These are phyloP conservation scores for Nomada ruficornis DNA, from an alignment of 2,888 invertebrate genomes.

Conservation along the genomic window DNA sequence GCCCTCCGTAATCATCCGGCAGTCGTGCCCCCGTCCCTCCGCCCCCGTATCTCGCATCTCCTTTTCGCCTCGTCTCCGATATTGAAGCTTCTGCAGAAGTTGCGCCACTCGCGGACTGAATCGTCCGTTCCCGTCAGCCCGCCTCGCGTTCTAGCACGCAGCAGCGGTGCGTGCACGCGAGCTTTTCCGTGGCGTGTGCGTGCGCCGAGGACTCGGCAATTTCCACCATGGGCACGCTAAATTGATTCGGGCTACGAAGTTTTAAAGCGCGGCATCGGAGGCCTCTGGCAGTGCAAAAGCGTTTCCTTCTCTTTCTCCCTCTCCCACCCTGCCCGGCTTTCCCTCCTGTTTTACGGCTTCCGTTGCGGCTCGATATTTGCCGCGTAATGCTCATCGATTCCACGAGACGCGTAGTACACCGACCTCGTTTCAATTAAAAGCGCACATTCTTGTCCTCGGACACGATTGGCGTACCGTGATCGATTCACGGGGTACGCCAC, in stretches of 20 bases:
- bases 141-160: background rate
- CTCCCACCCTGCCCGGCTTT: background rate
- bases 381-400: conserved; percentile 18
- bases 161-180: conserved; percentile 16
- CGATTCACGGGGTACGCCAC: no score
- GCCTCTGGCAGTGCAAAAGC: background rate
- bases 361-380: conserved; percentile 2
- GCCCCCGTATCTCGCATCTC: conserved; percentile 2
- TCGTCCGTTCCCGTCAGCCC: background rate
- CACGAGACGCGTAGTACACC: background rate
- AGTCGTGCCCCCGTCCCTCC: conserved; percentile 32
- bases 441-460: background rate
- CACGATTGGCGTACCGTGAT: no score
- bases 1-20: conserved; percentile 74
- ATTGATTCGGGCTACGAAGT: conserved; percentile 77
- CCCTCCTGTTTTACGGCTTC: conserved; percentile 21
- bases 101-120: background rate
- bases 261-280: conserved; percentile 59
- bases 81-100: conserved; percentile 16
- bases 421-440: conserved; percentile 15
- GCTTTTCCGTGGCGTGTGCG: conserved; percentile 42
- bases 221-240: conserved; percentile 73
- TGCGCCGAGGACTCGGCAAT: conserved; percentile 33
- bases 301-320: no score
- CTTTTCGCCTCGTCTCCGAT: background rate